Base-by-base conservation (phyloP, 2,888 invertebrate genomes). In the Polymixis lichenea region DNA sequence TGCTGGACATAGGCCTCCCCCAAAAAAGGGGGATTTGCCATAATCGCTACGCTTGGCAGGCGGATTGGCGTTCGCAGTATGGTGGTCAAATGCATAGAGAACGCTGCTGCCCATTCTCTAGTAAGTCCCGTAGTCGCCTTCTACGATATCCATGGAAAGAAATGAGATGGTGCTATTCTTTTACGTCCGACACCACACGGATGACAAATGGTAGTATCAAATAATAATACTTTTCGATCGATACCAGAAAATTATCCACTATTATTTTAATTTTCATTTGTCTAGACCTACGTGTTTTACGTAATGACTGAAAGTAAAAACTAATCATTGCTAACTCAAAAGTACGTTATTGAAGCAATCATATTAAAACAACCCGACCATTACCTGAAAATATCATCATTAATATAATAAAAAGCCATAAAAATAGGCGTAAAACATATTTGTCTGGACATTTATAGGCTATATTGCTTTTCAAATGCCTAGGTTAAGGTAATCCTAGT, bases 391-490 rank as follows among this genome's bases (percentile, higher is more conserved):
- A 75, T 70, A 51, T 56, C 22, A 68, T 70, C 38, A 62, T 58
- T 72, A 72, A 66, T 22, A 71, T 38, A 75, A 82, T 28, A 73
- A 71, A 72, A n/a, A 71, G 32, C 61, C 15, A 73, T 72, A 76
- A 87, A 74, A 87, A 80, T 77, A 77, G 68, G 7, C 53, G 80
- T 71, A 84, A 77, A 78, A 61, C 76, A 32, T 79, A 86, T 77
- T 68, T 72, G 53, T 62, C 62, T 51, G n/a, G 82, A 84, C 87
- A 55, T 64, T 81, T 61, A 86, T 81, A 68, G 82, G 28, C 68
- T 72, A 60, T 71, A 78, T 46, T 15, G 62, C 77, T 65, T 62
- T 75, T 66, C 60, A 75, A 82, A 67, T 69, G 58, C 58, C 64
- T 75, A 69, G 46, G 55, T 56, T 56, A 66, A 71, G 77, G 71